Evolutionary conservation across 2,797 vertebrate species (phyloP).

Genomic region (Esox lucius): DNA sequence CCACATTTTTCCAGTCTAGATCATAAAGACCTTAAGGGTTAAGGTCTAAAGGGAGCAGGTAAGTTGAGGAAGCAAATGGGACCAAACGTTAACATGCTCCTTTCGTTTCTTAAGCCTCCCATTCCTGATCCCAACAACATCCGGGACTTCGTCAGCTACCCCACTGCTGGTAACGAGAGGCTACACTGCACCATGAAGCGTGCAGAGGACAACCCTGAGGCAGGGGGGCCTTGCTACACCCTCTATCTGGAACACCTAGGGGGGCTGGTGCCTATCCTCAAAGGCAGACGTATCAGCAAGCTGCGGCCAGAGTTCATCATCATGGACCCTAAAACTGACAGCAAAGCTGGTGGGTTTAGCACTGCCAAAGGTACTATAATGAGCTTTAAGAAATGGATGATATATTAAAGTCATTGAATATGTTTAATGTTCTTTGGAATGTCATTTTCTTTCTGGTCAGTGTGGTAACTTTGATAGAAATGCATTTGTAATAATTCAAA

Average conservation of each 20-base stretch:
- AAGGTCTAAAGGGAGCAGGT: not conserved
- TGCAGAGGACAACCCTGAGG: constrained; percentile 93
- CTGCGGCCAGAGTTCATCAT: constrained; percentile 97
- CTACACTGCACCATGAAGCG: constrained; percentile 99
- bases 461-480: not conserved
- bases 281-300: constrained; percentile 96
- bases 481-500: too few species aligned
- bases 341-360: constrained; percentile 85
- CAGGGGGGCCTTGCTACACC: constrained; percentile 95
- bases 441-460: not conserved
- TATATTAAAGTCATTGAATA: too few species aligned
- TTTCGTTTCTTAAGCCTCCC: constrained; percentile 81
- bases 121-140: constrained; percentile 99
- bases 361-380: not conserved
- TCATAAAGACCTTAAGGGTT: not conserved
- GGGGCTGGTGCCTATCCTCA: constrained; percentile 95
- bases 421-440: constrained; percentile 5
- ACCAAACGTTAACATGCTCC: not conserved
- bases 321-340: constrained; percentile 96
- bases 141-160: constrained; percentile 99
- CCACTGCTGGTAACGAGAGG: constrained; percentile 92
- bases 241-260: constrained; percentile 96
- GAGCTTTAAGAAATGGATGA: not conserved
- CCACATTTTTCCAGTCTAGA: not conserved
- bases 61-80: not conserved